Percentiles rank a stretch among this genome's conserved stretches.
phyloP scores from a whole-genome alignment of 2,888 invertebrate genomes.

The Orchesella flavescens region DNA sequence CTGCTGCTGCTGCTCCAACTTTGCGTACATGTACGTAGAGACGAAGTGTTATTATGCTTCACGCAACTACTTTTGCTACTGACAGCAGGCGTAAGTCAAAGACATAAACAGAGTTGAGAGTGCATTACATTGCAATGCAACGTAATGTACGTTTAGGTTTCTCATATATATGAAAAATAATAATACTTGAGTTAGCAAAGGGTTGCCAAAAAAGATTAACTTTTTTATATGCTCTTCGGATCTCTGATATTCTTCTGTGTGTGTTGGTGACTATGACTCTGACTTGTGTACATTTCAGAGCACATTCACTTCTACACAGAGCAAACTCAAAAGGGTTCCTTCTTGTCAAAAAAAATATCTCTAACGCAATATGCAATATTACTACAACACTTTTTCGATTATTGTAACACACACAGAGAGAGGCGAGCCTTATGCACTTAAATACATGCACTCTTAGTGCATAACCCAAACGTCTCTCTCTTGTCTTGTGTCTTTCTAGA shows the following conservation, averaged over 20 bases:
- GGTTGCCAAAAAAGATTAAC: too few species aligned
- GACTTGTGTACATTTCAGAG: slow-evolving; percentile 3
- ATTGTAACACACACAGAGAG: neutral
- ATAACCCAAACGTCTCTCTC: slow-evolving; percentile 3
- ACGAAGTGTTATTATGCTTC: neutral
- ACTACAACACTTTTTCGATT: neutral
- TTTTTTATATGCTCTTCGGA: too few species aligned
- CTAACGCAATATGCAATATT: slow-evolving; percentile 15
- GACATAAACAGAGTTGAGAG: slow-evolving; percentile 3
- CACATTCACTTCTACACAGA: neutral
- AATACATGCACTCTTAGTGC: slow-evolving; percentile 18
- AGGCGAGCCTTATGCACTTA: neutral
- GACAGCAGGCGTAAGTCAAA: slow-evolving; percentile 2
- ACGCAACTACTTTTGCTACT: neutral
- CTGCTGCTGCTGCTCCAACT: neutral
- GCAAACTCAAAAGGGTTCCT: neutral
- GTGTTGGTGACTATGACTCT: neutral
- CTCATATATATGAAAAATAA: too few species aligned
- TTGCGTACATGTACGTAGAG: neutral
- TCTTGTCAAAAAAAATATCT: slow-evolving; percentile 9
- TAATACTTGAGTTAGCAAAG: too few species aligned
- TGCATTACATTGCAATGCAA: neutral
- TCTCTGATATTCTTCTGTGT: too few species aligned
- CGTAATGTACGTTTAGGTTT: neutral
- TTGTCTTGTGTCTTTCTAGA: neutral